Percentiles rank a stretch among this genome's conserved stretches.
Conservation (phyloP, 2,797 vertebrate genomes). For the Hapalemur alaotrensis region DNA sequence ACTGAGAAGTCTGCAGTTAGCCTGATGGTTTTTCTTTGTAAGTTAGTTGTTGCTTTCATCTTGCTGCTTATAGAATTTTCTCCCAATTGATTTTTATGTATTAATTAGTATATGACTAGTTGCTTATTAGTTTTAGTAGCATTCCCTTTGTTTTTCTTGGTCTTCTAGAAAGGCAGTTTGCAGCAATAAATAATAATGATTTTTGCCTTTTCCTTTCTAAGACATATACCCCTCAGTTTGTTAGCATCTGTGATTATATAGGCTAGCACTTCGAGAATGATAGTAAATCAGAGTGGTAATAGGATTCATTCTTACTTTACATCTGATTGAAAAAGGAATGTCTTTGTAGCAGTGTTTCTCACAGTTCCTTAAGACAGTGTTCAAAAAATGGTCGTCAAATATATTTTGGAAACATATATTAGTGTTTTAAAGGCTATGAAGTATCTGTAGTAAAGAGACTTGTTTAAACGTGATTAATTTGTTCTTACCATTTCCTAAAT, state of each 20-base stretch:
- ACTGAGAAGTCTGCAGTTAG: too few species aligned
- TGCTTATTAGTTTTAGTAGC: not conserved
- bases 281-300: not conserved
- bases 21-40: too few species aligned
- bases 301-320: not conserved
- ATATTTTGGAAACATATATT: not conserved
- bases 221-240: not conserved
- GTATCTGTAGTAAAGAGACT: not conserved
- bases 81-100: not conserved
- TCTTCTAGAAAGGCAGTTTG: not conserved
- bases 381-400: not conserved
- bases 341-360: not conserved
- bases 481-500: not conserved
- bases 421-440: not conserved
- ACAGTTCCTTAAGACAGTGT: not conserved
- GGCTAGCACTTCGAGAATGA: not conserved
- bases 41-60: too few species aligned
- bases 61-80: too few species aligned
- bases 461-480: not conserved
- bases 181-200: not conserved
- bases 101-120: not conserved
- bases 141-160: not conserved
- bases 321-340: not conserved
- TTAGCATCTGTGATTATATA: not conserved
- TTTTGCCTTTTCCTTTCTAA: constrained; percentile 11